Evolutionary conservation across 2,113 vertebrate species (phyloP).

Genomic region (Hyperopisus bebe): DNA sequence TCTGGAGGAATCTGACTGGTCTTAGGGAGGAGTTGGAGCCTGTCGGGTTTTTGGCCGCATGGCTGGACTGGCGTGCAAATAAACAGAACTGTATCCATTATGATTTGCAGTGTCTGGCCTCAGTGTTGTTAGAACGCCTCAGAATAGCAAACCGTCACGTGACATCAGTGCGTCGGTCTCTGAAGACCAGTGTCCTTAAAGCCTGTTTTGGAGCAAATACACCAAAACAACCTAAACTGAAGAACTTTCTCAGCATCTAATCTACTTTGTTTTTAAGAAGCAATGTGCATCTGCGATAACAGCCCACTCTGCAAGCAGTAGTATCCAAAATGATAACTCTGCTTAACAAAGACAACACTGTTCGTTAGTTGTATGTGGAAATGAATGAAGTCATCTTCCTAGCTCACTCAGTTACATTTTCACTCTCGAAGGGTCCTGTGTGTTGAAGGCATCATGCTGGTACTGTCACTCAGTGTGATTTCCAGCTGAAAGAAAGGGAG

Average conservation of each 20-base stretch:
- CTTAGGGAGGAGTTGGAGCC: not conserved
- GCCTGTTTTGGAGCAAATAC: not conserved
- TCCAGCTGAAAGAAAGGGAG: not conserved
- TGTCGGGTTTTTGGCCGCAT: not conserved
- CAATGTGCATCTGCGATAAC: not conserved
- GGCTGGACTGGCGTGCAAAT: not conserved
- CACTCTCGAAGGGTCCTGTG: not conserved
- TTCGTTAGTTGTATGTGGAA: not conserved
- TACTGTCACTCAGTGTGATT: not conserved
- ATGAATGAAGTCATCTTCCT: not conserved
- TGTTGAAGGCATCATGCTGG: not conserved
- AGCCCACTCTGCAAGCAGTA: not conserved
- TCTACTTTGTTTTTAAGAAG: constrained; percentile 18
- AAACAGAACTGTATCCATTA: not conserved
- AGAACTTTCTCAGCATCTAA: not conserved
- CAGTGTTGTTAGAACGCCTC: not conserved
- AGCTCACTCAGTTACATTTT: not conserved
- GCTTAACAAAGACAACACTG: not conserved
- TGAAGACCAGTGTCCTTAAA: not conserved
- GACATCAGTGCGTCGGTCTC: not conserved
- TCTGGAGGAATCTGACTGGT: not conserved
- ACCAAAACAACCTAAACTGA: not conserved
- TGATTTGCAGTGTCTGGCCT: not conserved
- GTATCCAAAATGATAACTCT: not conserved
- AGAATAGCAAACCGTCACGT: not conserved